phyloP scores from a whole-genome alignment of 2,797 vertebrate genomes.

The Sebastes paucispinis region DNA sequence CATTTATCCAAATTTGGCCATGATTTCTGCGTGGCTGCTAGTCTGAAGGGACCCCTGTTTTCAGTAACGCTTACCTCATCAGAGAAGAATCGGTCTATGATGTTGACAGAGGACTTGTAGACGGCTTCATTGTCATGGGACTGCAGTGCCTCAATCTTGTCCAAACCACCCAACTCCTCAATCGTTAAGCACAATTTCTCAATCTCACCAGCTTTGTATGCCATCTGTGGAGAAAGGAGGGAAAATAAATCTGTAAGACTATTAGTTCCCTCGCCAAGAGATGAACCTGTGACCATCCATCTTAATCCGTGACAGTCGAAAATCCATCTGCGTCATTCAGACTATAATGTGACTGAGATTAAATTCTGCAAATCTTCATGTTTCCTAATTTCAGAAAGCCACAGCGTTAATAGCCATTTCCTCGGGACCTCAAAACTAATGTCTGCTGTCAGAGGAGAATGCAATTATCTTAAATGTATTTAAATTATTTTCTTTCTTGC shows the following conservation, averaged over 20 bases:
- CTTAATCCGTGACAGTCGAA: neutral
- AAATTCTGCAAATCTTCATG: neutral
- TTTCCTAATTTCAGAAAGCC: neutral
- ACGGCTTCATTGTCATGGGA: slow-evolving; percentile 89
- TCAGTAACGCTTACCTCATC: slow-evolving; percentile 81
- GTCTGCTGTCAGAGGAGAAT: neutral
- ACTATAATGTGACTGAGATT: neutral
- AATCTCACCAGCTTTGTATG: slow-evolving; percentile 86
- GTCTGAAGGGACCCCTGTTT: neutral
- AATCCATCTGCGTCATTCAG: neutral
- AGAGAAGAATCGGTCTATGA: slow-evolving; percentile 94
- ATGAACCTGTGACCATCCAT: neutral
- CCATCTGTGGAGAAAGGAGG: slow-evolving; percentile 77
- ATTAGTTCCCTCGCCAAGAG: neutral
- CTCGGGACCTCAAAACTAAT: neutral
- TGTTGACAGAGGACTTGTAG: slow-evolving; percentile 86
- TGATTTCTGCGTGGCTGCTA: neutral
- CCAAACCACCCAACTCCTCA: slow-evolving; percentile 91
- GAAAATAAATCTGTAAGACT: neutral
- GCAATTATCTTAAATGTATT: neutral
- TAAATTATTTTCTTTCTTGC: neutral
- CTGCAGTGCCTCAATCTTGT: slow-evolving; percentile 92
- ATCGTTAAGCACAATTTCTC: slow-evolving; percentile 91
- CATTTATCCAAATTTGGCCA: neutral
- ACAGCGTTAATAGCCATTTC: neutral